Conservation (phyloP, 1,140 invertebrate species). For the Eufriesea mexicana region DNA sequence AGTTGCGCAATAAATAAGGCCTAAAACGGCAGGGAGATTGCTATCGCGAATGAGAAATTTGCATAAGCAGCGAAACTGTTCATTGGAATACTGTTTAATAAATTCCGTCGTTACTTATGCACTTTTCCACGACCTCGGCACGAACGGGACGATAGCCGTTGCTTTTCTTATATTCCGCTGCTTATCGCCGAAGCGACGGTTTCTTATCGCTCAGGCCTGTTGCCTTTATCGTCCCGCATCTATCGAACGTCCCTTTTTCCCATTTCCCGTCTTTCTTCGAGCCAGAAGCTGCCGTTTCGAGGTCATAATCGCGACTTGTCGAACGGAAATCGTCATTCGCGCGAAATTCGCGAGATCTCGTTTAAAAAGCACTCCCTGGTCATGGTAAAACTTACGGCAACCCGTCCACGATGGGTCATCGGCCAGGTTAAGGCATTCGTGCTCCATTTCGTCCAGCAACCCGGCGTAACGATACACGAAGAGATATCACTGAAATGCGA, state of each 20-base stretch:
- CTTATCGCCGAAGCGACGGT: conserved; percentile 46
- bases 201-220: conserved; percentile 27
- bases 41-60: neutral
- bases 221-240: conserved; percentile 38
- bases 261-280: neutral
- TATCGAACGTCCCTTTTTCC: neutral
- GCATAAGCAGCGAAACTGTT: neutral
- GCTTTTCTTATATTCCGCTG: conserved; percentile 20
- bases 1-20: neutral
- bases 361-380: neutral
- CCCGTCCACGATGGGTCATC: neutral
- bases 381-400: neutral
- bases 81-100: neutral
- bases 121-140: neutral
- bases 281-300: neutral
- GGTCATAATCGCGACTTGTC: neutral
- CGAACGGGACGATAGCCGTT: neutral
- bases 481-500: neutral
- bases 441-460: neutral
- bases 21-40: no score
- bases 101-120: neutral
- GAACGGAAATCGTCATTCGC: neutral
- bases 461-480: neutral
- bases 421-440: neutral
- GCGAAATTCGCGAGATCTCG: neutral